Conservation (phyloP, 2,113 vertebrate species). For the Mustela lutreola region DNA sequence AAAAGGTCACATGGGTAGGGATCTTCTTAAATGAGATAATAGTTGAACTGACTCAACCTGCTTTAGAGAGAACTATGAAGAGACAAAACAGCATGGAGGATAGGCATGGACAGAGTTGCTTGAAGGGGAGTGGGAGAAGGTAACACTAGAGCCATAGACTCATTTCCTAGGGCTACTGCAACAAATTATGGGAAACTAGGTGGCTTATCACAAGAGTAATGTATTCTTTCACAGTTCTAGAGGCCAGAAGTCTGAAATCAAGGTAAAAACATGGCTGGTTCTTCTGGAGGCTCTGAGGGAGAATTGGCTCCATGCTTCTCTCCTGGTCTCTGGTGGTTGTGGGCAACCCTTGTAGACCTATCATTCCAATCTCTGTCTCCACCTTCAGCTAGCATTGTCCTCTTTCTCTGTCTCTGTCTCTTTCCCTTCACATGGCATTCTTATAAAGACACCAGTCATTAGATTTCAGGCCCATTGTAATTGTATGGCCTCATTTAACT, state of each 20-base stretch:
- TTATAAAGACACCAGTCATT: not conserved
- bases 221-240: not conserved
- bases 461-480: not conserved
- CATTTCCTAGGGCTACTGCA: not conserved
- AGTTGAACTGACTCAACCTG: not conserved
- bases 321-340: not conserved
- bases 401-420: not conserved
- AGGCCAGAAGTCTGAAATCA: not conserved
- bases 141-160: not conserved
- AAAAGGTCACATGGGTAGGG: not conserved
- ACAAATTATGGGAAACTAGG: not conserved
- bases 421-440: not conserved
- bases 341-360: not conserved
- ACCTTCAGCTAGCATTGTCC: not conserved
- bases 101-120: fast-evolving
- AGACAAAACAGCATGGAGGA: not conserved
- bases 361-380: not conserved
- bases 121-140: not conserved
- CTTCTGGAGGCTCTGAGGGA: not conserved
- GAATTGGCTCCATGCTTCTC: not conserved
- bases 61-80: not conserved
- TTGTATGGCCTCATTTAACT: not conserved
- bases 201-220: not conserved
- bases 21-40: not conserved
- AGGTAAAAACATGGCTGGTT: not conserved